Evolutionary conservation across 2,888 invertebrate species (phyloP), one percentile per base, ranked within the genome.

Genomic region (Patella depressa): DNA sequence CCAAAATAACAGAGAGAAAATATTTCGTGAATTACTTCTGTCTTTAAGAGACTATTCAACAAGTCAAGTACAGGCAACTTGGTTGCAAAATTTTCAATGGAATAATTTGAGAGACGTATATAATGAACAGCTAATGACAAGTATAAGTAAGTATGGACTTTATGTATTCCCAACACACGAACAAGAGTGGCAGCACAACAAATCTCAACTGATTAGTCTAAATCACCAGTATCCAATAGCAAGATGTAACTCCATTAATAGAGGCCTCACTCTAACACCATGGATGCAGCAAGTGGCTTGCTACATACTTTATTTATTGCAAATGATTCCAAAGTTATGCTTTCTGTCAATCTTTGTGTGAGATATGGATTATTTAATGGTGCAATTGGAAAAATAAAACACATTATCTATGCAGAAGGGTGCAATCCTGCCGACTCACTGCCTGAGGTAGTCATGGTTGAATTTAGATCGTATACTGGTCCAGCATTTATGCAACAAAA

Each of bases 401-500:
- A 83, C 65, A 81, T 83, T 14, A 53, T 84, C 9, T 84, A 83
- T 34, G 71, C 73, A 5, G 17, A 75, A 75, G 82, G 75, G 15
- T 73, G 55, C 53, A 73, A 45, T n/a, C 81, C 80, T 70, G 19
- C 15, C n/a, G 73, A 77, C n/a, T 73, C 77, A 24, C 69, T 80
- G 29, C 82, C 84, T 19, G 77, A 78, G 78, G 82, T 80, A 70
- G 81, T 85, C 3, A 82, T 83, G 79, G 84, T 85, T 11, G 69
- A 79, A 12, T 84, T 82, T 74, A 45, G 3, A 45, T 45, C 45
- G 7, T 45, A 45, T 7, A 45, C 45, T 45, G 45, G 45, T 3
- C 45, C 45, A 45, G 45, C 45, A 45, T 45, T 45, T 45, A 45
- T 7, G 45, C 2, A 45, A 45, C 3, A 45, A 45, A n/a, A 11